Evolutionary conservation across 1,140 invertebrate species (phyloP), one percentile per base, ranked within the genome.

Genomic region (Halyomorpha halys): DNA sequence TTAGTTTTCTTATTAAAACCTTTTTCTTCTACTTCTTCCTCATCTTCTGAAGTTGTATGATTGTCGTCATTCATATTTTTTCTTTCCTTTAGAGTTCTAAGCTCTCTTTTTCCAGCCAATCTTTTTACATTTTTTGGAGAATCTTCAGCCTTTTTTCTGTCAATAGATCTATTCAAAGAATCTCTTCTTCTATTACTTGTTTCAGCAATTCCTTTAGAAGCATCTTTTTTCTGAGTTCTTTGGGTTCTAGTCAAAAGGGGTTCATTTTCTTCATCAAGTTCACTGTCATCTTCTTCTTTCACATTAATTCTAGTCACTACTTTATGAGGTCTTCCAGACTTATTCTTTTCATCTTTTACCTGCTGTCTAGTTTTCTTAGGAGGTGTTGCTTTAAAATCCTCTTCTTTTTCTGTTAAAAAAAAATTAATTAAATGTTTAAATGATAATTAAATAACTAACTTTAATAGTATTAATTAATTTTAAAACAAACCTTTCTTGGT

Each of bases 41-140:
- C 44, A 16, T 30, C 65, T 66, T 68, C 56, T 39, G 44, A 65
- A 11, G 65, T 34, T 25, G 59, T 68, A 62, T 64, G 64, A 23
- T 65, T 27, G 44, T 54, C 49, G 49, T 68, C 54, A 59, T 63
- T n/a, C 19, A 60, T 19, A 53, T 68, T 62, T 15, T 61, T 72
- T 75, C 30, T 76, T 66, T 23, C 69, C 19, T 45, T 66, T 70
- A 19, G 75, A 72, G 47, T 60, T 71, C 81, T 83, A 1, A 82
- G 72, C 69, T 84, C 82, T 68, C 77, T 83, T 71, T 85, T 82
- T 65, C 18, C 19, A 23, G 16, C 16, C 15, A 21, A n/a, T 27
- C 18, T 59, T 25, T n/a, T 59, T 1, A 27, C 1, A 23, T 13
- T n/a, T 27, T 59, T 23, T 23, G 16, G 21, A 59, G 25, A 59